A percentile compares a stretch with the other conserved stretches of the same genome.
Conservation (phyloP, 2,888 invertebrate species). For the Baccha elongata region DNA sequence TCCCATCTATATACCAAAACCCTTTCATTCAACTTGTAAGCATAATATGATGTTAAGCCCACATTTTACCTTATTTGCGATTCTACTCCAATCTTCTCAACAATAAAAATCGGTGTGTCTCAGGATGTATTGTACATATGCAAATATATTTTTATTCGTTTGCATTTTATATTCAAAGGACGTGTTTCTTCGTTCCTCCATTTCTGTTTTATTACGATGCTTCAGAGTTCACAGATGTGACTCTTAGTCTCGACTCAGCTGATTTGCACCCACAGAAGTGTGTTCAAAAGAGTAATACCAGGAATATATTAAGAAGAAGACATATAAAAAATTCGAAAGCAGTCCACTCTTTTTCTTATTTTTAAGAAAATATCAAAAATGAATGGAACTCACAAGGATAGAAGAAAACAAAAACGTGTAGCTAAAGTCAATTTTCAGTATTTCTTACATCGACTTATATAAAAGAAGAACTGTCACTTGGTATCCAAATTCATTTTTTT, state of each 20-base stretch:
- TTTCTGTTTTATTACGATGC: too few relatives aligned
- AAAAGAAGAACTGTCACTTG: slow-evolving; percentile 44
- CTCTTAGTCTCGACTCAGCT: slow-evolving; percentile 45
- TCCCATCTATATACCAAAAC: too few relatives aligned
- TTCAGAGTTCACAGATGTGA: slow-evolving; percentile 71
- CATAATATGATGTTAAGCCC: slow-evolving; percentile 44
- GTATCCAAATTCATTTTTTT: slow-evolving; percentile 12
- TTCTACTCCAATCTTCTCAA: too few relatives aligned
- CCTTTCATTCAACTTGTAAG: too few relatives aligned
- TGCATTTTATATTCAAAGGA: slow-evolving; percentile 64
- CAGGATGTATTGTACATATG: slow-evolving; percentile 61
- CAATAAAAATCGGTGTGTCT: slow-evolving; percentile 73
- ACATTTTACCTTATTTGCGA: too few relatives aligned
- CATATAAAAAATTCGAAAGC: slow-evolving; percentile 59
- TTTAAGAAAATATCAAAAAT: slow-evolving; percentile 65
- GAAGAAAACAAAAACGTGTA: slow-evolving; percentile 18
- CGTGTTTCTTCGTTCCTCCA: too few relatives aligned
- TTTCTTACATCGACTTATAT: slow-evolving; percentile 36
- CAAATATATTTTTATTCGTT: slow-evolving; percentile 66
- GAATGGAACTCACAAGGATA: slow-evolving; percentile 40
- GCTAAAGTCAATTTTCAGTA: slow-evolving; percentile 3
- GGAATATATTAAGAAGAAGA: slow-evolving; percentile 52
- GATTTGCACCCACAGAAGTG: too few relatives aligned
- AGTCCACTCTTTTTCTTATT: slow-evolving; percentile 57
- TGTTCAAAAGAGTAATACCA: slow-evolving; percentile 46